These are phyloP conservation scores for Phrynosoma blainvillii DNA, from an alignment of 2,113 vertebrate species.

Conservation along the genomic window DNA sequence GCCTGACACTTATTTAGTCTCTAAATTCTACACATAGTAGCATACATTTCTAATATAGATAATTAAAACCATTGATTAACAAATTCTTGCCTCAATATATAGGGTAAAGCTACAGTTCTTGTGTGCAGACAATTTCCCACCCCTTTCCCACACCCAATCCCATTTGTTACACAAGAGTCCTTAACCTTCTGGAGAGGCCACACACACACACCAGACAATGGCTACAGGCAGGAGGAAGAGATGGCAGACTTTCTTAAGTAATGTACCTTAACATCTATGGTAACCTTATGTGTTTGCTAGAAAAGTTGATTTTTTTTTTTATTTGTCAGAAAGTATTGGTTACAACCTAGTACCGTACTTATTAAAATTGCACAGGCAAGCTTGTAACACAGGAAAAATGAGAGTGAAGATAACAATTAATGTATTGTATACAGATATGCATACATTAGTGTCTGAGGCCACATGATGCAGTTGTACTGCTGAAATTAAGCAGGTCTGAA, in stretches of 20 bases:
- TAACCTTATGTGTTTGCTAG: neutral
- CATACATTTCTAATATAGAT: no score
- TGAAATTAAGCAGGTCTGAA: neutral
- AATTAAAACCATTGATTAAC: no score
- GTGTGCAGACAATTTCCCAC: no score
- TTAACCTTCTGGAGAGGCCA: neutral
- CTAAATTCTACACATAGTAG: no score
- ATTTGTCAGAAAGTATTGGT: constrained; percentile 5
- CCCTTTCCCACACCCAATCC: neutral
- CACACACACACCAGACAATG: neutral
- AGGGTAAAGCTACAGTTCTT: no score
- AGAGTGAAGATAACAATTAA: constrained; percentile 12
- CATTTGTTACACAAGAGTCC: neutral
- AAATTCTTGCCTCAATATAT: no score
- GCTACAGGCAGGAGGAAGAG: neutral
- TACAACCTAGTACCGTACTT: neutral
- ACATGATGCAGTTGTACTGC: neutral
- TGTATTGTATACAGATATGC: neutral
- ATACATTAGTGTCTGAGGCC: neutral
- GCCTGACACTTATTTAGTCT: no score
- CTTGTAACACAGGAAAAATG: constrained; percentile 13
- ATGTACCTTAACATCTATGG: accelerated
- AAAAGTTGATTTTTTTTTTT: constrained; percentile 10
- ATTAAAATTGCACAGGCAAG: neutral
- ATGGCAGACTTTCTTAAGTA: neutral